phyloP scores from a whole-genome alignment of 2,888 invertebrate species.

The Esperia sulphurella region DNA sequence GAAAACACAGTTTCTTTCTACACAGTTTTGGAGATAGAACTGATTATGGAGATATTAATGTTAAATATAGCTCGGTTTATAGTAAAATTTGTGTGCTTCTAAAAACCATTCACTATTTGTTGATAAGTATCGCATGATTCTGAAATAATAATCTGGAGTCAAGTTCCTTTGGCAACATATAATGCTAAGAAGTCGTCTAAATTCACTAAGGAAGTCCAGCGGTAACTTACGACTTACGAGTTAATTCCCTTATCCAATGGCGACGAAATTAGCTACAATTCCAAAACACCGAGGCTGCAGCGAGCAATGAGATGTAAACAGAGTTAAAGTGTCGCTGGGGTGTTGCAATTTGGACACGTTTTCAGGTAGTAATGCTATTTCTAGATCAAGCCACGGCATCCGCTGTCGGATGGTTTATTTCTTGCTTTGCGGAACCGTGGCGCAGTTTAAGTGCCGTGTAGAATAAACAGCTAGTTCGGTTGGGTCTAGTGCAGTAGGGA shows the following conservation, averaged over 20 bases:
- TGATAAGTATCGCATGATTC: too few relatives aligned
- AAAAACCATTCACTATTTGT: too few relatives aligned
- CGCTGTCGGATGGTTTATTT: slow-evolving; percentile 12
- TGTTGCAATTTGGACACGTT: slow-evolving; percentile 19
- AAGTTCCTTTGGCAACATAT: not conserved
- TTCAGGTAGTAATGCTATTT: slow-evolving; percentile 28
- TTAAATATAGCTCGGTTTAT: too few relatives aligned
- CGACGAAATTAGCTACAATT: slow-evolving; percentile 13
- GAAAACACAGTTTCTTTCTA: too few relatives aligned
- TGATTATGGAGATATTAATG: too few relatives aligned
- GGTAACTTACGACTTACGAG: slow-evolving; percentile 3
- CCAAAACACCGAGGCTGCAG: slow-evolving; percentile 16
- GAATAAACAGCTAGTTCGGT: not conserved
- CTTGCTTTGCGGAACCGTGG: not conserved
- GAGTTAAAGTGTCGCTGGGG: slow-evolving; percentile 19
- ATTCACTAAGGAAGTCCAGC: slow-evolving; percentile 6
- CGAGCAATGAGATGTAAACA: slow-evolving; percentile 23
- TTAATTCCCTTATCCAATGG: slow-evolving; percentile 10
- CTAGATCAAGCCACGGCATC: slow-evolving; percentile 14
- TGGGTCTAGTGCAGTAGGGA: not conserved
- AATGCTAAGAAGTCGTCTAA: not conserved
- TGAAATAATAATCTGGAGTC: too few relatives aligned
- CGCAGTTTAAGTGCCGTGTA: not conserved
- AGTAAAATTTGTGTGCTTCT: too few relatives aligned
- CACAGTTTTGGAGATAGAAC: too few relatives aligned